Evolutionary conservation across 2,888 invertebrate genomes (phyloP), one percentile per base, ranked within the genome.

Genomic region (Thymelicus acteon): DNA sequence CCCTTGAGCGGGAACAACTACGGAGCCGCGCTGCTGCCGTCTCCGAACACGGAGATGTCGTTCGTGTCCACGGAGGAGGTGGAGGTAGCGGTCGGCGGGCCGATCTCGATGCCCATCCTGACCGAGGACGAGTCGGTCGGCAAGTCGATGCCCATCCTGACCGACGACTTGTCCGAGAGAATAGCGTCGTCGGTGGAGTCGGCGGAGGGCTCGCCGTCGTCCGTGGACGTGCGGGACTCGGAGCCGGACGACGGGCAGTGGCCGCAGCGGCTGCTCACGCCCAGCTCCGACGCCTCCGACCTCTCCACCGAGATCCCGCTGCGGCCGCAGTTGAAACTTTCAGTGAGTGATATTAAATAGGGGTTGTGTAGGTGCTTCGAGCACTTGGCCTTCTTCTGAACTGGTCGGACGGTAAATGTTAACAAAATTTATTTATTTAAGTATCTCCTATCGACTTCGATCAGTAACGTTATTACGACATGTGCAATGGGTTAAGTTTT

Each of bases 71-170:
- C 84, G 7, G 90, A 88, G 67, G 91, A 88, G 72, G 85, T 73
- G 80, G 90, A 83, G 78, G 83, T 79, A 77, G 85, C 82, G 0
- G 77, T 81, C 67, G 77, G 79, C 3, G 89, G 85, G 19, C 89
- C 94, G 7, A 94, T 94, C 73, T 95, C 95, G 39, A 95, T 95
- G 95, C 95, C 95, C 1, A 81, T 95, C 76, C 85, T 95, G 39
- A 95, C 94, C 5, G 95, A 95, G 72, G 94, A 94, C 49, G 93
- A 85, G 31, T 72, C 77, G 7, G 78, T 77, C 1, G 79, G 79
- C 6, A 81, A 90, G 63, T 93, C 93, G 3, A 92, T 93, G 92
- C 93, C 93, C 48, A 88, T 91, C 72, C 80, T 93, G 74, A 91
- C 90, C 37, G 93, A 93, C 72, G 91, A 92, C 13, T 77, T 86